Evolutionary conservation across 1,140 invertebrate genomes (phyloP).

Genomic region (Lycorma delicatula): DNA sequence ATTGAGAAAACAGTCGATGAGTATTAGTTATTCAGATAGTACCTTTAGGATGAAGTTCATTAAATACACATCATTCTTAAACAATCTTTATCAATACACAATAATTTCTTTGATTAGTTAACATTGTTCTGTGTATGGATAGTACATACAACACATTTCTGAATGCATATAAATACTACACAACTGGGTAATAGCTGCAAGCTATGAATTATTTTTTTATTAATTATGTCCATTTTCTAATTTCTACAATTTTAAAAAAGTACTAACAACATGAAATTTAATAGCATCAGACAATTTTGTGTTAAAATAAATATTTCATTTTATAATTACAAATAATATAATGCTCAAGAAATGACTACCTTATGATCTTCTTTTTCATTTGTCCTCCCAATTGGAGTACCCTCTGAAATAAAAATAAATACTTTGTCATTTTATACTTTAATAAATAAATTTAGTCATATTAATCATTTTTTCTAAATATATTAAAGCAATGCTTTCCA

Average conservation of each 20-base stretch:
- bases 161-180: too few relatives aligned
- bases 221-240: neutral
- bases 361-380: conserved; percentile 14
- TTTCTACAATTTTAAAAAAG: neutral
- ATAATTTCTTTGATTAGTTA: too few relatives aligned
- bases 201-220: neutral
- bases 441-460: neutral
- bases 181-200: neutral
- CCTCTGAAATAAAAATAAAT: conserved; percentile 20
- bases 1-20: too few relatives aligned
- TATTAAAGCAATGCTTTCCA: neutral
- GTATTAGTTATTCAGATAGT: too few relatives aligned
- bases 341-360: too few relatives aligned
- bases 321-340: too few relatives aligned
- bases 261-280: neutral
- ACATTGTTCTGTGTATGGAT: too few relatives aligned
- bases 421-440: neutral
- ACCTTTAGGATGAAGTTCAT: too few relatives aligned
- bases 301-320: too few relatives aligned
- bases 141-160: too few relatives aligned
- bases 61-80: too few relatives aligned
- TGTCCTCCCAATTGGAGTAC: conserved; percentile 20
- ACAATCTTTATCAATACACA: too few relatives aligned
- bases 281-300: neutral
- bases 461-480: neutral